Percentiles rank a stretch among this genome's conserved stretches.
Conservation (phyloP, 2,888 invertebrate genomes). For the Griposia aprilina region DNA sequence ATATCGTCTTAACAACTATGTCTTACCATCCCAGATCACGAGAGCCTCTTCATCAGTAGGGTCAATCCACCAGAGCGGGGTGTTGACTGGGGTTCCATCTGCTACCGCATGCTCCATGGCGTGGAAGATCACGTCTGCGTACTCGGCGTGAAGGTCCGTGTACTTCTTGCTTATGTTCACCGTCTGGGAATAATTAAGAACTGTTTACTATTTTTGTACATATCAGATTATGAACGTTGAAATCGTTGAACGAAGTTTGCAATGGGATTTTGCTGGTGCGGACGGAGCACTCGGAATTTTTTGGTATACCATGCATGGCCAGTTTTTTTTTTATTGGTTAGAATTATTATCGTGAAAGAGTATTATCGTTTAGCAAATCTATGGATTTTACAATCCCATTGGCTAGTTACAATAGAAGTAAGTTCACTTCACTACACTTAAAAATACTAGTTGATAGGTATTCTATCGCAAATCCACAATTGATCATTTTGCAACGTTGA, state of each 20-base stretch:
- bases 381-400: neutral
- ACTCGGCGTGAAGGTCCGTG: slow-evolving; percentile 92
- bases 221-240: neutral
- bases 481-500: neutral
- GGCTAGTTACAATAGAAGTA: neutral
- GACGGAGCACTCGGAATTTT: neutral
- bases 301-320: neutral
- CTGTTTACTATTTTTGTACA: neutral
- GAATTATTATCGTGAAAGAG: neutral
- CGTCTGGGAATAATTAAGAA: slow-evolving; percentile 81
- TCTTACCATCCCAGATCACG: slow-evolving; percentile 90
- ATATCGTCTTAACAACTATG: neutral
- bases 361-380: neutral
- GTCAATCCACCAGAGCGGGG: slow-evolving; percentile 96
- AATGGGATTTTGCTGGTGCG: too few species aligned
- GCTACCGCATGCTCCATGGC: slow-evolving; percentile 91
- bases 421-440: too few species aligned
- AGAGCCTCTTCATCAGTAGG: slow-evolving; percentile 92
- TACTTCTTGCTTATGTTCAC: slow-evolving; percentile 91
- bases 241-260: too few species aligned
- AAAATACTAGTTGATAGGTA: neutral
- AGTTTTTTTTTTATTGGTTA: neutral
- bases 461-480: neutral
- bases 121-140: slow-evolving; percentile 91
- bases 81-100: slow-evolving; percentile 93